These are phyloP conservation scores for Fistularia commersonii DNA, from an alignment of 2,797 vertebrate species.

Conservation along the genomic window DNA sequence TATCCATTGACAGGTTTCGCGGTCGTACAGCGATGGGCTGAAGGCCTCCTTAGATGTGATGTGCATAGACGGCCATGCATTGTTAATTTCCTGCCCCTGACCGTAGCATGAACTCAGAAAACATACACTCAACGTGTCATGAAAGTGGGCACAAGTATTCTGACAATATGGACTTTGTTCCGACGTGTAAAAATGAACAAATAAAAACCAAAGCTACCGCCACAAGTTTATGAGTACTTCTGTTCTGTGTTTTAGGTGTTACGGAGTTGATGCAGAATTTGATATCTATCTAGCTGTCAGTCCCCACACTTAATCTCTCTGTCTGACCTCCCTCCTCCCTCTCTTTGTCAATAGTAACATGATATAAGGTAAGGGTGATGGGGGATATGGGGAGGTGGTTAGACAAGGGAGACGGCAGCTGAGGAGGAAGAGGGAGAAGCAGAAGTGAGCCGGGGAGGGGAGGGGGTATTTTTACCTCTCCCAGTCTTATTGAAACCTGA, in stretches of 20 bases:
- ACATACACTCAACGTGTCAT: conserved; percentile 1
- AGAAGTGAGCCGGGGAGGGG: conserved; percentile 49
- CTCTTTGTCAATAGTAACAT: conserved; percentile 67
- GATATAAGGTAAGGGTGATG: conserved; percentile 65
- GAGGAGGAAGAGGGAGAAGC: conserved; percentile 46
- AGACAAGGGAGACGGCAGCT: conserved; percentile 46
- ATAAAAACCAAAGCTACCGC: conserved; percentile 5
- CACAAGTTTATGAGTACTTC: conserved; percentile 2
- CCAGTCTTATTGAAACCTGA: conserved; percentile 77
- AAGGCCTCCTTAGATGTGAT: conserved; percentile 16
- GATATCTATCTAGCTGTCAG: conserved; percentile 56
- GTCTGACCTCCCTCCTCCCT: conserved; percentile 51
- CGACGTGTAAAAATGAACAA: conserved; percentile 16
- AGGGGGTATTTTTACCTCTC: conserved; percentile 75
- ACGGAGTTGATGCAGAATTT: conserved; percentile 35
- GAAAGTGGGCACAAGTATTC: conserved; percentile 2
- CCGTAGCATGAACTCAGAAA: conserved; percentile 29
- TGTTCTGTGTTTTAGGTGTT: conserved; percentile 32
- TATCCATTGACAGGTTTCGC: no score
- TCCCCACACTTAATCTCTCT: conserved; percentile 50
- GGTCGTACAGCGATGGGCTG: no score
- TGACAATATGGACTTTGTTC: conserved; percentile 7
- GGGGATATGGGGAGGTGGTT: conserved; percentile 53
- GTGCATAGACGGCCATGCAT: conserved; percentile 26
- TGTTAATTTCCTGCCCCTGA: conserved; percentile 50